Conservation (phyloP, 2,888 invertebrate species). For the Bhutanitis thaidina region DNA sequence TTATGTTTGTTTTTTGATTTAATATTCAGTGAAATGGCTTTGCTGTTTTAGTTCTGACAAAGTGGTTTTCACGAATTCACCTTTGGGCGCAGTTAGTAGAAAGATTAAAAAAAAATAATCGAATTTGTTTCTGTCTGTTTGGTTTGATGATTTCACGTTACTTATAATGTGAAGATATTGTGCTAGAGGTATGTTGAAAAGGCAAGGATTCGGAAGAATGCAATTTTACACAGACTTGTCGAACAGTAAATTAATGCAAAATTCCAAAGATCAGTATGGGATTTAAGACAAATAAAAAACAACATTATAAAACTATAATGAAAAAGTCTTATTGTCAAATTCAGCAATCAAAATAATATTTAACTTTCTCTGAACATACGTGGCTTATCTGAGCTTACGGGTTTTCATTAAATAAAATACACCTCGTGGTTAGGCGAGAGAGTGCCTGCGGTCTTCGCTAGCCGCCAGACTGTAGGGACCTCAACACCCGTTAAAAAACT, state of each 20-base stretch:
- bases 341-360: too few species aligned
- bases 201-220: too few species aligned
- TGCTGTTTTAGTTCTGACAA: conserved; percentile 29
- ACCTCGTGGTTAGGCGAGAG: conserved; percentile 21
- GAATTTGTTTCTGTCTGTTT: too few species aligned
- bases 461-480: conserved; percentile 38
- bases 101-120: conserved; percentile 21
- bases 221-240: too few species aligned
- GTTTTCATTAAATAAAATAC: conserved; percentile 39
- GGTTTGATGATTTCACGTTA: too few species aligned
- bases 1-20: conserved; percentile 49
- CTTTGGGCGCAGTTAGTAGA: conserved; percentile 15
- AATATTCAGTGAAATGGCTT: conserved; percentile 43
- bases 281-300: too few species aligned
- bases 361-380: conserved; percentile 21
- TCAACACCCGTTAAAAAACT: conserved; percentile 47
- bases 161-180: too few species aligned
- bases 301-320: too few species aligned
- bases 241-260: too few species aligned
- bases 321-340: too few species aligned
- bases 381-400: conserved; percentile 34
- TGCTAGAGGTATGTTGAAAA: too few species aligned
- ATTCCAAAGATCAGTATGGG: too few species aligned
- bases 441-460: conserved; percentile 26
- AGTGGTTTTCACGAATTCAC: conserved; percentile 21